These are phyloP conservation scores for Priocnemis perturbator DNA, from an alignment of 2,888 invertebrate genomes.

Conservation along the genomic window DNA sequence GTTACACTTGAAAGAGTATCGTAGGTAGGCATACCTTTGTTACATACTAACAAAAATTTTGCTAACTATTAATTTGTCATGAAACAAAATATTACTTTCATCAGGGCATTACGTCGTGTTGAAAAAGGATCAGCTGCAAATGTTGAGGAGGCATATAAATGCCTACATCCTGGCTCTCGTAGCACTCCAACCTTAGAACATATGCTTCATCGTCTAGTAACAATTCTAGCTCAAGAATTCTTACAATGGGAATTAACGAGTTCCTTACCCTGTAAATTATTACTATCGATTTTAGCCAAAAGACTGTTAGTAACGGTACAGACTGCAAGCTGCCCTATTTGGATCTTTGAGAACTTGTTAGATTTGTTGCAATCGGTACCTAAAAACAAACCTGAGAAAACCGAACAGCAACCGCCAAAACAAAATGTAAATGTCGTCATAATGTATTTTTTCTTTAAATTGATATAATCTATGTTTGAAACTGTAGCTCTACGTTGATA, in stretches of 20 bases:
- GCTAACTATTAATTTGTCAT: not conserved
- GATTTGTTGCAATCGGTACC: constrained; percentile 47
- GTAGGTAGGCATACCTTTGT: constrained; percentile 67
- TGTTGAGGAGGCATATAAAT: constrained; percentile 67
- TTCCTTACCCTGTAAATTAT: constrained; percentile 80
- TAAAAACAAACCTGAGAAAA: constrained; percentile 6
- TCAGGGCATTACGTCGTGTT: constrained; percentile 63
- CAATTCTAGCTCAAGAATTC: constrained; percentile 79
- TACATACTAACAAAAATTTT: not conserved
- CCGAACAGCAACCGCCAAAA: constrained; percentile 9
- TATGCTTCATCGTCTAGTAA: constrained; percentile 79
- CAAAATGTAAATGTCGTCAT: constrained; percentile 15
- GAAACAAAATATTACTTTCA: constrained; percentile 1
- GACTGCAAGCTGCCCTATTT: constrained; percentile 61
- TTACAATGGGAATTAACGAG: constrained; percentile 83
- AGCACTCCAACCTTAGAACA: constrained; percentile 76
- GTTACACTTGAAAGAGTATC: constrained; percentile 81
- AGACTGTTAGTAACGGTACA: constrained; percentile 75
- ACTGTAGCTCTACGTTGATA: constrained; percentile 1
- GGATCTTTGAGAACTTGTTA: constrained; percentile 59
- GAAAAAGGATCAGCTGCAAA: constrained; percentile 62
- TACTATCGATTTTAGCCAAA: constrained; percentile 80
- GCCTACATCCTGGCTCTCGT: constrained; percentile 67
- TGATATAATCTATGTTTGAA: not conserved
- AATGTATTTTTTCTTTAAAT: not conserved